These are phyloP conservation scores for Cyanoderma ruficeps DNA, from an alignment of 2,113 vertebrate species.

Conservation along the genomic window DNA sequence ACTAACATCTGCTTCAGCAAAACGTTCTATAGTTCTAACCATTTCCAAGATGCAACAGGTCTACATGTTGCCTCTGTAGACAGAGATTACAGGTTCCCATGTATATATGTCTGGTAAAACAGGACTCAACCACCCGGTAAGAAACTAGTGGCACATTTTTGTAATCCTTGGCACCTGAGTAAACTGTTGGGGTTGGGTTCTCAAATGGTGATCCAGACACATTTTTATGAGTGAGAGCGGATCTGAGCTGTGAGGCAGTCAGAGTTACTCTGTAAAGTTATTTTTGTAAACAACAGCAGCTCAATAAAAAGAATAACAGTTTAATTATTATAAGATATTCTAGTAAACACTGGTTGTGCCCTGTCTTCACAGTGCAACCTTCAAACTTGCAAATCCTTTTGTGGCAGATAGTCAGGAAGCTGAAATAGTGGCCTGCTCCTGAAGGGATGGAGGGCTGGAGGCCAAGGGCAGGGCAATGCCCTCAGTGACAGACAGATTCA, in stretches of 20 bases:
- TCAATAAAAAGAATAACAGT: background rate
- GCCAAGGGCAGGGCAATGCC: background rate
- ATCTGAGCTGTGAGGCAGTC: background rate
- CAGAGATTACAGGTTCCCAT: background rate
- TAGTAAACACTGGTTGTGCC: background rate
- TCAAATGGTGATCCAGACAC: background rate
- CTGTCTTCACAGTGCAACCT: background rate
- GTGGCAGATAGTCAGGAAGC: background rate
- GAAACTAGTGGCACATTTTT: background rate
- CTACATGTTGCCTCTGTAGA: background rate
- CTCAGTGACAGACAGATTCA: background rate
- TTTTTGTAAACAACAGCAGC: background rate
- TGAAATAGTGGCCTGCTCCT: background rate
- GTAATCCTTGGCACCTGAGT: background rate
- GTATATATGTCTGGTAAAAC: background rate
- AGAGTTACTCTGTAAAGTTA: background rate
- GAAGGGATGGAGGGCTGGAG: background rate
- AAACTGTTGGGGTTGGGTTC: background rate
- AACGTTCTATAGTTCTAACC: rapidly evolving
- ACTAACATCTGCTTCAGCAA: background rate
- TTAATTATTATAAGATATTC: background rate
- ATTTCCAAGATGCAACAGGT: background rate
- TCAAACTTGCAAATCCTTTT: background rate
- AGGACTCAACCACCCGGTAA: background rate
- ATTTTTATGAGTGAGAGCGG: background rate